A percentile compares a stretch with the other conserved stretches of the same genome.
Evolutionary conservation across 1,140 invertebrate genomes (phyloP).

Genomic region (Pachypsylla venusta): DNA sequence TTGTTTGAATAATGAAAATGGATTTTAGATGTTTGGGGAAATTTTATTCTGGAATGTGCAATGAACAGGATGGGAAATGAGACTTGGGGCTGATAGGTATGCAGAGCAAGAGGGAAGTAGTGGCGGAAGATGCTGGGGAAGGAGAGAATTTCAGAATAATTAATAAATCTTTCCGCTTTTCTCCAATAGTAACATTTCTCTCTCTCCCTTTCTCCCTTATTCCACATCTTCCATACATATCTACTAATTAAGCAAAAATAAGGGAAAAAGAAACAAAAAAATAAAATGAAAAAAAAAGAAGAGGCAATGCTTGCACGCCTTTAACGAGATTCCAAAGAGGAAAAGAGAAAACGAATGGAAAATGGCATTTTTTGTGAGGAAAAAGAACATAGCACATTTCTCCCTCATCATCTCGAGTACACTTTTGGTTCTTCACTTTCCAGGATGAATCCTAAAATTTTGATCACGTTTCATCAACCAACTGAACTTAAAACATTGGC

Average conservation of each 20-base stretch:
- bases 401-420: too few species aligned
- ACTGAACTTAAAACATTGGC: too few species aligned
- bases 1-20: conserved; percentile 8
- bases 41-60: background rate
- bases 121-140: too few species aligned
- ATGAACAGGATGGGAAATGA: background rate
- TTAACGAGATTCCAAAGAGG: background rate
- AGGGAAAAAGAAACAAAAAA: background rate
- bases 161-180: conserved; percentile 8
- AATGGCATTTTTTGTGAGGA: too few species aligned
- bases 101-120: background rate
- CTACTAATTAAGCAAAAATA: conserved; percentile 9
- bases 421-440: too few species aligned
- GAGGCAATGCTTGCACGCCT: too few species aligned
- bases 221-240: background rate
- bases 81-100: too few species aligned
- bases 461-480: too few species aligned
- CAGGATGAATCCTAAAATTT: too few species aligned
- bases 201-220: background rate
- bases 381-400: too few species aligned
- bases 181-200: conserved; percentile 6
- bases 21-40: conserved; percentile 5
- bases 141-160: conserved; percentile 3
- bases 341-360: background rate
- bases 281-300: conserved; percentile 8